Conservation (phyloP, 1,140 invertebrate species). For the Hyles euphorbiae region DNA sequence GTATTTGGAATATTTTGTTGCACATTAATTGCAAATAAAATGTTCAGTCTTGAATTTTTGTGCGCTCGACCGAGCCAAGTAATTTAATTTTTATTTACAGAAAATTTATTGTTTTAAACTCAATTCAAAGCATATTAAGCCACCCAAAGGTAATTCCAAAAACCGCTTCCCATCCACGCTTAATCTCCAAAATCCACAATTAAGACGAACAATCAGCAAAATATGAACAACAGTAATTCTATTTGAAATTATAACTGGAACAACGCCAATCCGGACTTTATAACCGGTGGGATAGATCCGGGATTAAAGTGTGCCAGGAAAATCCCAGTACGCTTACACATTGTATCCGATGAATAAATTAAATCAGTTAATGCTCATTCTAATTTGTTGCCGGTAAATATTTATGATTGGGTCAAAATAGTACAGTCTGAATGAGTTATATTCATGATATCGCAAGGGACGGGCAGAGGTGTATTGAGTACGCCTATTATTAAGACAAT, state of each 20-base stretch:
- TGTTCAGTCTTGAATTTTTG: too few relatives aligned
- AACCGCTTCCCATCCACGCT: neutral
- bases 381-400: too few relatives aligned
- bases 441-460: neutral
- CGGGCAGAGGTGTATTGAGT: neutral
- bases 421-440: too few relatives aligned
- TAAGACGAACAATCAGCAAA: conserved; percentile 1
- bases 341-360: neutral
- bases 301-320: conserved; percentile 5
- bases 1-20: too few relatives aligned
- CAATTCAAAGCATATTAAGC: too few relatives aligned
- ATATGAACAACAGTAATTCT: conserved; percentile 3
- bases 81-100: too few relatives aligned
- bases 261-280: conserved; percentile 3
- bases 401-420: too few relatives aligned
- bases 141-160: neutral
- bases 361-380: too few relatives aligned
- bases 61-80: too few relatives aligned
- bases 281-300: conserved; percentile 7
- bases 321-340: conserved; percentile 1
- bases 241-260: conserved; percentile 9
- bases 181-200: neutral
- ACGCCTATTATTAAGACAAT: neutral
- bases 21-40: too few relatives aligned
- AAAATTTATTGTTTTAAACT: too few relatives aligned